Evolutionary conservation across 2,113 vertebrate species (phyloP), one percentile per base, ranked within the genome.

Genomic region (Empidonax traillii): DNA sequence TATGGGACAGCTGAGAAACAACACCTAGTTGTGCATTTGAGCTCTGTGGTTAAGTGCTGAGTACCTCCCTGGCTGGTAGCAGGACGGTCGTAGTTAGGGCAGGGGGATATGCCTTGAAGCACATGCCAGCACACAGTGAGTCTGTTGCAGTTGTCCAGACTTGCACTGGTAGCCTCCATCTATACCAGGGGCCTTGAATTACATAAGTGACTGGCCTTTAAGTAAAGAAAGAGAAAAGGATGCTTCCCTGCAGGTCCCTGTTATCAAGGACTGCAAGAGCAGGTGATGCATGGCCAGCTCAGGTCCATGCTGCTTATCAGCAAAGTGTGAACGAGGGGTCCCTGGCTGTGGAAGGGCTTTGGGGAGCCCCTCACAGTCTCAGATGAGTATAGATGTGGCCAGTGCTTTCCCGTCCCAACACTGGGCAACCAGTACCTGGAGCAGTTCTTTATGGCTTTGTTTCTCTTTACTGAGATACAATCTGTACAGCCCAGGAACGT

Each of bases 401-500:
- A 18, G 47, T 28, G 22, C 30, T 71, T 89, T 90, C 77, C 43
- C 18, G 19, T 58, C 13, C 18, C 61, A 87, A 18, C 10, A 7
- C 52, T 44, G n/a, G 23, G 15, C 30, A 27, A 27, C 5, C 41
- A 46, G 43, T 22, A 30, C 30, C 8, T 53, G 47, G 39, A 74
- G 67, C 7, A 17, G 17, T 37, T 75, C 28, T 87, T 63, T n/a
- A 58, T 9, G 35, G 17, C 39, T 91, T 89, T 63, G 9, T 58
- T 4, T 39, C 12, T 86, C 30, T 58, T 77, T 35, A 39, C 25
- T 63, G 61, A 73, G 33, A 24, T 49, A 30, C n/a, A 86, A 30
- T 5, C 27, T 81, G 19, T 44, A 37, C 8, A 74, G 17, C 6
- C 14, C 52, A 63, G 49, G 24, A 94, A 43, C 0, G 0, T 37